Evolutionary conservation across 2,113 vertebrate species (phyloP).

Genomic region (Camelus dromedarius): DNA sequence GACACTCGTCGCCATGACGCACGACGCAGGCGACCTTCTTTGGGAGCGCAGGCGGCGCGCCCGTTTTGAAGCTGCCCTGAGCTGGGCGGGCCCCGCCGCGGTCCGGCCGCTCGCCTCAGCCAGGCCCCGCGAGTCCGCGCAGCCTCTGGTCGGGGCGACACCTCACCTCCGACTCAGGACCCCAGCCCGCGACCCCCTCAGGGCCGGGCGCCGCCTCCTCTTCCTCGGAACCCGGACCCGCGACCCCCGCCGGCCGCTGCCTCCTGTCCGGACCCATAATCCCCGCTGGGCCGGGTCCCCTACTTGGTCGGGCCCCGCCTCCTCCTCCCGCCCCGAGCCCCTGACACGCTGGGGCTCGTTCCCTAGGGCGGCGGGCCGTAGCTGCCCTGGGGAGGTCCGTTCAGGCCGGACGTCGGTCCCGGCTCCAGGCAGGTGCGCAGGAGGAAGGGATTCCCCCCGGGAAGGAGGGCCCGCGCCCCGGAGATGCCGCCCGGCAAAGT

Average conservation of each 20-base stretch:
- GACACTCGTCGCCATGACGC: neutral
- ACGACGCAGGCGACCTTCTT: neutral
- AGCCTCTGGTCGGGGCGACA: neutral
- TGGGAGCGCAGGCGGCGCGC: constrained; percentile 35
- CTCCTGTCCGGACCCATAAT: no score
- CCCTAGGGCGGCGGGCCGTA: neutral
- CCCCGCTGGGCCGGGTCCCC: no score
- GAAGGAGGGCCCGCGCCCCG: accelerated
- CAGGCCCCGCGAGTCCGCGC: neutral
- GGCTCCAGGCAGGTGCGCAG: accelerated
- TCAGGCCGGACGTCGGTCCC: accelerated
- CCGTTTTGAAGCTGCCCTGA: constrained; percentile 59
- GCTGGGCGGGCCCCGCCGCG: neutral
- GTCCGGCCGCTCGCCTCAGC: neutral
- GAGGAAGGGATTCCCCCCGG: neutral
- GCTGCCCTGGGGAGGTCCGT: accelerated
- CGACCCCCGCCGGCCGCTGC: neutral
- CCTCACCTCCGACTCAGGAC: accelerated
- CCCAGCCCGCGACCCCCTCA: accelerated
- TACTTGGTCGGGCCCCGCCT: neutral
- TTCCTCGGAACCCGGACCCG: neutral
- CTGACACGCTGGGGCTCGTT: neutral
- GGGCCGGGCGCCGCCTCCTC: neutral
- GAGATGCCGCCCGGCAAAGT: constrained; percentile 90
- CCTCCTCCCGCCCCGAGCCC: neutral